A percentile compares a stretch with the other conserved stretches of the same genome.
These are phyloP conservation scores for Heloderma charlesbogerti DNA, from an alignment of 2,113 vertebrate genomes.

Conservation along the genomic window DNA sequence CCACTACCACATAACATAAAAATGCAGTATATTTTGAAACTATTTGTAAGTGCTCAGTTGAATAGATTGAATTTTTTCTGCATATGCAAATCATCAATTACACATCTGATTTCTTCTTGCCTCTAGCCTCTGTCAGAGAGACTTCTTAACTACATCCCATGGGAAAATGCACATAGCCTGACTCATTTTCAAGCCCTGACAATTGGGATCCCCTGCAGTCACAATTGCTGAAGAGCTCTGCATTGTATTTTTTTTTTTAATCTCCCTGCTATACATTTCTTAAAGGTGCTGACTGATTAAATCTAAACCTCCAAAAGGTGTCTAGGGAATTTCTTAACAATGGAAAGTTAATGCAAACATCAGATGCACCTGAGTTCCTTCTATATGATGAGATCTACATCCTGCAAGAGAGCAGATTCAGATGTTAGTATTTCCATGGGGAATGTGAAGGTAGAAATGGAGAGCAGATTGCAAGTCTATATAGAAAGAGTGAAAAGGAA, in stretches of 20 bases:
- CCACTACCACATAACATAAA: slow-evolving; percentile 6
- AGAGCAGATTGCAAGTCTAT: background rate
- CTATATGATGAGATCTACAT: slow-evolving; percentile 40
- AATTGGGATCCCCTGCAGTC: slow-evolving; percentile 80
- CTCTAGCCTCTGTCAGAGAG: slow-evolving; percentile 82
- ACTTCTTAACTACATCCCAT: slow-evolving; percentile 81
- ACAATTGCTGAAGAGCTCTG: slow-evolving; percentile 76
- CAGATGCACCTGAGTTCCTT: slow-evolving; percentile 66
- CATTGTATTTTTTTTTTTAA: slow-evolving; percentile 68
- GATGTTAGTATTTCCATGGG: slow-evolving; percentile 4
- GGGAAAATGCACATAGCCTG: slow-evolving; percentile 77
- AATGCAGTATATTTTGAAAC: slow-evolving; percentile 47
- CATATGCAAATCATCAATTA: slow-evolving; percentile 69
- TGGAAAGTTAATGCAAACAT: slow-evolving; percentile 81
- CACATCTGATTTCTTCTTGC: slow-evolving; percentile 79
- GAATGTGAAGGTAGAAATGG: slow-evolving; percentile 6
- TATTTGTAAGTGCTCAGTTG: slow-evolving; percentile 76
- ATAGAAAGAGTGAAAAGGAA: background rate
- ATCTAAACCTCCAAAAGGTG: slow-evolving; percentile 86
- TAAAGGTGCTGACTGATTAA: slow-evolving; percentile 89
- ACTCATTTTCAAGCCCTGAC: slow-evolving; percentile 76
- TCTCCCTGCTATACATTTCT: slow-evolving; percentile 58
- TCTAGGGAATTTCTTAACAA: slow-evolving; percentile 85
- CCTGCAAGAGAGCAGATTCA: slow-evolving; percentile 40
- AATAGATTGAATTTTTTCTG: slow-evolving; percentile 63